Evolutionary conservation across 2,888 invertebrate genomes (phyloP), one percentile per base, ranked within the genome.

Genomic region (Cantharis lateralis): DNA sequence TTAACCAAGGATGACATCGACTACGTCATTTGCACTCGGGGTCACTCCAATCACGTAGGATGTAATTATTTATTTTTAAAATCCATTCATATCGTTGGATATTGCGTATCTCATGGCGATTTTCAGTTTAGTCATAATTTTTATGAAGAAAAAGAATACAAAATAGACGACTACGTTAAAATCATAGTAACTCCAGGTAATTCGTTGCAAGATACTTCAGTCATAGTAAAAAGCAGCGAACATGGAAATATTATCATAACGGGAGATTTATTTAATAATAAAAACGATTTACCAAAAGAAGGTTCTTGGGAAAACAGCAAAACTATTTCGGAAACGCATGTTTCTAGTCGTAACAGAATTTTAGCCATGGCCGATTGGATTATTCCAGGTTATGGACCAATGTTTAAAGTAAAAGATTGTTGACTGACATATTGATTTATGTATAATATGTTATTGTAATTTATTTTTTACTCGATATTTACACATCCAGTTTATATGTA

Each of bases 1-100:
- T 62, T 95, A 7, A 83, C 82, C 11, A 91, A 92, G 3, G 89
- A 91, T 7, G 90, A 95, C 81, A 92, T 96, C 20, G 87, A 93
- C 81, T 94, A 91, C 86, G 94, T 96, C 0, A 89, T 98, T 62
- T 95, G 95, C 81, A 96, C 97, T 10, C 98, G 98, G 88, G 96
- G 97, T 0, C 98, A 98, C 88, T 94, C 96, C 0, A 98, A 98
- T 88, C 98, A 98, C 84, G 93, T 93, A 80, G 98, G 98, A 66
- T 98, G 98, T 86, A 95, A 98, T 85, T 96, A 98, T 88, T 90
- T 98, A 11, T 98, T 98, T 86, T 88, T 92, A 24, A 91, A 93
- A 74, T 96, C 97, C 4, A 85, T 84, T 62, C 97, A 97, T 84
- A 93, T 98, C 80, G 95, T 98, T 13, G 97, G 96, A 1, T 91